A percentile compares a stretch with the other conserved stretches of the same genome.
Conservation (phyloP, 2,797 vertebrate species). For the Syndactyla subalaris region DNA sequence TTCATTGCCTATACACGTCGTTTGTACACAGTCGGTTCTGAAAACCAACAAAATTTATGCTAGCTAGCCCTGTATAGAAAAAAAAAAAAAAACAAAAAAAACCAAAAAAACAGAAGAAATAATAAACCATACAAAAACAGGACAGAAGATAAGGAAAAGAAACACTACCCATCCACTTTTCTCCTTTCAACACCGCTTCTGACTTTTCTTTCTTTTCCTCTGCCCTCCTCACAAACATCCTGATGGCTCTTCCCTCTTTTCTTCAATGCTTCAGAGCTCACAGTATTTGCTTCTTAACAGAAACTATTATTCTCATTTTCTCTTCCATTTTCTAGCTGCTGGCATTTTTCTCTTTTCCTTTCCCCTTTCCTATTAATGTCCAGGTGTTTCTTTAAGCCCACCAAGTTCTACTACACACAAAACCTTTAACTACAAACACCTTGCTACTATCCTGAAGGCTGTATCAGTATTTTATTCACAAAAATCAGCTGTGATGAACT, state of each 20-base stretch:
- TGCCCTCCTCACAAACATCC: background rate
- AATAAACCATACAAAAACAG: background rate
- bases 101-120: background rate
- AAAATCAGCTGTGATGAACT: background rate
- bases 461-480: background rate
- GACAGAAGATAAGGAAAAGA: background rate
- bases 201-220: background rate
- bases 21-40: background rate
- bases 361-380: background rate
- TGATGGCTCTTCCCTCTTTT: background rate
- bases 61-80: background rate
- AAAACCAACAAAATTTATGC: background rate
- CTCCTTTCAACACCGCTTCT: background rate
- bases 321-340: background rate
- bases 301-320: background rate
- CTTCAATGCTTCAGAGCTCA: background rate
- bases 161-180: background rate
- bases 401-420: background rate
- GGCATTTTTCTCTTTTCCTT: background rate
- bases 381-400: background rate
- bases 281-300: background rate
- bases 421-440: background rate
- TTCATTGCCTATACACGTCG: background rate
- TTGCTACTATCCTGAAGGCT: background rate
- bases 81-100: background rate